A percentile compares a stretch with the other conserved stretches of the same genome.
phyloP scores from a whole-genome alignment of 2,797 vertebrate genomes.

The Artibeus lituratus region DNA sequence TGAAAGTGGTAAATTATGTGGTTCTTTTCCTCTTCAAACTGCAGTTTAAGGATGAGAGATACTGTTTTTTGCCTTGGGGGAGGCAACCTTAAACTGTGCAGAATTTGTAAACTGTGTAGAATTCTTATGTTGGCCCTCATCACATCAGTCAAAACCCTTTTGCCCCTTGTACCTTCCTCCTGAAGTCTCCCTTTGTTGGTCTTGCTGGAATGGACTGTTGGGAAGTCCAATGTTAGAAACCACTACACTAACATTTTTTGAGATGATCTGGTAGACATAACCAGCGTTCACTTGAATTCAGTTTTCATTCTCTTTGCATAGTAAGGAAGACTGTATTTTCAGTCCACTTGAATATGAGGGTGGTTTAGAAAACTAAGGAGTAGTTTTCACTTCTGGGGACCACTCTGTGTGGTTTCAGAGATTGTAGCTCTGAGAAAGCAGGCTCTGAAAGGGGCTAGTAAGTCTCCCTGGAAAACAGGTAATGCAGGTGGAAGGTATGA shows the following conservation, averaged over 20 bases:
- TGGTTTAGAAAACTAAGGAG: not conserved
- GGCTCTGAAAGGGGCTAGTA: too few relatives aligned
- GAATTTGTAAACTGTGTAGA: not conserved
- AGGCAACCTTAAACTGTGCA: not conserved
- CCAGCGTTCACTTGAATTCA: not conserved
- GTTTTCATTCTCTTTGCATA: not conserved
- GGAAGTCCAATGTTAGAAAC: not conserved
- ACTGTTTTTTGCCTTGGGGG: not conserved
- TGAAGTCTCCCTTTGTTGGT: not conserved
- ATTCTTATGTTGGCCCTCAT: not conserved
- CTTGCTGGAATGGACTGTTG: not conserved
- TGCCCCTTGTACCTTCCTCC: not conserved
- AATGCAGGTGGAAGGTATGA: too few relatives aligned
- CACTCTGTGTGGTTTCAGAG: too few relatives aligned
- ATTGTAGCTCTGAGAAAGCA: too few relatives aligned
- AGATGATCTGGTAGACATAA: not conserved
- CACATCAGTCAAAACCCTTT: not conserved
- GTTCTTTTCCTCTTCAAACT: slow-evolving; percentile 26
- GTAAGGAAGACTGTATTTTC: not conserved
- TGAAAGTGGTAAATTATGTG: slow-evolving; percentile 18
- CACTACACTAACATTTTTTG: not conserved
- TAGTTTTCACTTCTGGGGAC: not conserved
- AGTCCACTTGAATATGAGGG: not conserved
- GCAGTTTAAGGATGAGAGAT: not conserved
- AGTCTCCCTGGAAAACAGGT: too few relatives aligned